A percentile compares a stretch with the other conserved stretches of the same genome.
These are phyloP conservation scores for Heliconius himera DNA, from an alignment of 1,140 invertebrate genomes.

Conservation along the genomic window DNA sequence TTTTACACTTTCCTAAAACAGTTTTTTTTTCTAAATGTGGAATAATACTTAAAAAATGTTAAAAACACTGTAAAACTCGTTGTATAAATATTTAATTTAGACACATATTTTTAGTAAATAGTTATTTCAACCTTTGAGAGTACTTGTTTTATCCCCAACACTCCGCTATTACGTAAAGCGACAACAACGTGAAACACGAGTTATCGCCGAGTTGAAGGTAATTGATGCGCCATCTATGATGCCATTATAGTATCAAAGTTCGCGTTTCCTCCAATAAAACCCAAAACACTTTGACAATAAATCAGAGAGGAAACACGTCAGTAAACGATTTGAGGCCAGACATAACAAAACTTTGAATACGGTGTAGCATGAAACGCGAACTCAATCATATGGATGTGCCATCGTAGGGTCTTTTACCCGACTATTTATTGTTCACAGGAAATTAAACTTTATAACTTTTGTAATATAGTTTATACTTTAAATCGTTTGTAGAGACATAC, in stretches of 20 bases:
- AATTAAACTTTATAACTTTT: conserved; percentile 38
- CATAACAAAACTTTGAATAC: conserved; percentile 63
- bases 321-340: conserved; percentile 55
- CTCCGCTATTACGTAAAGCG: conserved; percentile 19
- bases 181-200: conserved; percentile 37
- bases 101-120: too few species aligned
- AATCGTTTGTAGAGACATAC: conserved; percentile 33
- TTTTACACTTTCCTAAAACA: too few species aligned
- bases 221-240: conserved; percentile 60
- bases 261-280: conserved; percentile 44
- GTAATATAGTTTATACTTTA: conserved; percentile 45
- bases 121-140: not conserved
- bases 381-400: conserved; percentile 62
- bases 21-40: too few species aligned
- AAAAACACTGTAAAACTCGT: too few species aligned
- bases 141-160: conserved; percentile 8
- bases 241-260: conserved; percentile 41
- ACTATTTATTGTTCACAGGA: not conserved
- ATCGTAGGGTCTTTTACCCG: conserved; percentile 37
- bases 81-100: too few species aligned
- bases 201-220: conserved; percentile 41
- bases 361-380: conserved; percentile 57
- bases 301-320: conserved; percentile 51
- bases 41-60: too few species aligned
- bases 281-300: conserved; percentile 47